These are phyloP conservation scores for Pomacea canaliculata DNA, from an alignment of 2,888 invertebrate species.

Conservation along the genomic window DNA sequence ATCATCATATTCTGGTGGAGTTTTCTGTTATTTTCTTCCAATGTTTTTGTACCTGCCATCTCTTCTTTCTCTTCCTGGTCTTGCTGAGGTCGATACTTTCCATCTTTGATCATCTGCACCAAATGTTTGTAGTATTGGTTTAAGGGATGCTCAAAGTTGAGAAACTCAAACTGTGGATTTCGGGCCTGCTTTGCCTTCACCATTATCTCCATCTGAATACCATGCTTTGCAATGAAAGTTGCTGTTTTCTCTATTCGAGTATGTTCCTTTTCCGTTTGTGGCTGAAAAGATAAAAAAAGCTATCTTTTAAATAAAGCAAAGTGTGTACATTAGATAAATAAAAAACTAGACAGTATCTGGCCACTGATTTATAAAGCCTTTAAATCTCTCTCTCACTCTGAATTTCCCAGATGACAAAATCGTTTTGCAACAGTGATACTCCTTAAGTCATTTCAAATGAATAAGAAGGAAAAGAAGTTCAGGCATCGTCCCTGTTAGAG, in stretches of 20 bases:
- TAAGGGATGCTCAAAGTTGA: constrained; percentile 86
- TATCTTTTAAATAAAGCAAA: neutral
- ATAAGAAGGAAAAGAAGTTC: too few relatives aligned
- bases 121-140: constrained; percentile 89
- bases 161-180: constrained; percentile 93
- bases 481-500: too few relatives aligned
- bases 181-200: constrained; percentile 96
- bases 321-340: neutral
- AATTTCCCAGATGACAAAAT: too few relatives aligned
- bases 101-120: constrained; percentile 64
- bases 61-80: constrained; percentile 35
- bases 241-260: constrained; percentile 93
- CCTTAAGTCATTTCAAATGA: too few relatives aligned
- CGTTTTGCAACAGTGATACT: too few relatives aligned
- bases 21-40: too few relatives aligned
- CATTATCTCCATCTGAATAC: constrained; percentile 97
- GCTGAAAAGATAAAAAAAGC: constrained; percentile 73
- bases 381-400: too few relatives aligned
- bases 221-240: constrained; percentile 78
- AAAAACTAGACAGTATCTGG: neutral
- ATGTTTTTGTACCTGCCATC: too few relatives aligned
- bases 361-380: too few relatives aligned
- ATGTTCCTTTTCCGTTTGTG: constrained; percentile 87
- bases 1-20: too few relatives aligned
- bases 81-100: constrained; percentile 59